phyloP scores from a whole-genome alignment of 2,113 vertebrate genomes.

The Donacobius atricapilla region DNA sequence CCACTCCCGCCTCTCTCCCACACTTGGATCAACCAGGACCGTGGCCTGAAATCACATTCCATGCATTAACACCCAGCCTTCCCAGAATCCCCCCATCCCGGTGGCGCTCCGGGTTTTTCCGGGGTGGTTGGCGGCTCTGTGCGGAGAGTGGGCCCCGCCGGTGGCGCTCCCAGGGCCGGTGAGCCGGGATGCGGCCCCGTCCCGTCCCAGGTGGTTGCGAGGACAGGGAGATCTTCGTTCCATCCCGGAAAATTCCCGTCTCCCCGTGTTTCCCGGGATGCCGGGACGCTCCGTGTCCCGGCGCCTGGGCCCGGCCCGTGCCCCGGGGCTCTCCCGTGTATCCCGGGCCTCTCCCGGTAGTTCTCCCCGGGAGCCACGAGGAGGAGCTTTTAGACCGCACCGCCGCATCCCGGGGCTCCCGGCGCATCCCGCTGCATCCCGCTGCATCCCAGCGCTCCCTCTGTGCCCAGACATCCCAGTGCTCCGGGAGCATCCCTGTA shows the following conservation, averaged over 20 bases:
- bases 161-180: fast-evolving
- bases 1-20: background rate
- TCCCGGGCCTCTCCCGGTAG: background rate
- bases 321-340: background rate
- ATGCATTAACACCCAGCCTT: background rate
- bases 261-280: fast-evolving
- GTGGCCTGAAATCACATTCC: background rate
- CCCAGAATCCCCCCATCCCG: background rate
- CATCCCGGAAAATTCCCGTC: background rate
- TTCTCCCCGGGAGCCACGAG: slow-evolving; percentile 43
- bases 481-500: background rate
- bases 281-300: background rate
- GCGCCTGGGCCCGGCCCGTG: background rate
- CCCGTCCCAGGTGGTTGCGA: background rate
- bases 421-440: background rate
- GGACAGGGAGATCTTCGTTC: fast-evolving
- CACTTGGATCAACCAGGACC: background rate
- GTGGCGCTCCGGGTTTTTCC: background rate
- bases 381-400: slow-evolving; percentile 55
- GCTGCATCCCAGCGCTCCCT: background rate
- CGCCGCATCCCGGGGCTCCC: background rate
- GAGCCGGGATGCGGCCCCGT: background rate
- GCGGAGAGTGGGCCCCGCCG: background rate
- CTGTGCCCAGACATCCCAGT: background rate
- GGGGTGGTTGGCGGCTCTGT: background rate